phyloP scores from a whole-genome alignment of 1,140 invertebrate species.

The Paraescarpia echinospica region DNA sequence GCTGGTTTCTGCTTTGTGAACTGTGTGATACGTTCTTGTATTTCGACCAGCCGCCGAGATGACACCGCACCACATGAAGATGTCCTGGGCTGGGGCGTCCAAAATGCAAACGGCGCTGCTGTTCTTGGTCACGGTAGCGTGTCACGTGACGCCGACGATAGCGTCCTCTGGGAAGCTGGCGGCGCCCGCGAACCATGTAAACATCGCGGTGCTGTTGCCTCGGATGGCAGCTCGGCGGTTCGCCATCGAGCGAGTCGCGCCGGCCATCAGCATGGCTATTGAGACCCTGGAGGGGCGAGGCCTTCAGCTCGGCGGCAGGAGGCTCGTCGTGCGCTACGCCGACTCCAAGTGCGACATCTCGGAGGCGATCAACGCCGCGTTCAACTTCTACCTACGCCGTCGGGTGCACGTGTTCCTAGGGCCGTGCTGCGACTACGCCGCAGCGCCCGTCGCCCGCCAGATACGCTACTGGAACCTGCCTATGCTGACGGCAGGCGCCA shows the following conservation, averaged over 20 bases:
- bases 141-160: background rate
- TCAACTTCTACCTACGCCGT: constrained; percentile 40
- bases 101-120: background rate
- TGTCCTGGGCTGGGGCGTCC: background rate
- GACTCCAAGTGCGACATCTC: constrained; percentile 42
- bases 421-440: constrained; percentile 87
- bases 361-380: constrained; percentile 43
- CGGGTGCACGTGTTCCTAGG: constrained; percentile 80
- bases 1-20: background rate
- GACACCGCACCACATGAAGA: background rate
- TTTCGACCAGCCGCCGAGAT: background rate
- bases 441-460: constrained; percentile 86
- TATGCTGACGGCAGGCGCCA: constrained; percentile 80
- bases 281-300: background rate
- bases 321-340: constrained; percentile 36
- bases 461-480: constrained; percentile 83
- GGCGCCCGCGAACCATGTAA: background rate
- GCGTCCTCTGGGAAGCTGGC: background rate
- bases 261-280: constrained; percentile 3
- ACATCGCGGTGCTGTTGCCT: constrained; percentile 12
- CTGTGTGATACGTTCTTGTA: background rate
- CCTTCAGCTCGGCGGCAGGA: too few species aligned
- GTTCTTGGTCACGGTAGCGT: background rate
- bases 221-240: background rate
- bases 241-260: background rate